Evolutionary conservation across 2,888 invertebrate species (phyloP), one percentile per base, ranked within the genome.

Genomic region (Pseudanteris insignis): DNA sequence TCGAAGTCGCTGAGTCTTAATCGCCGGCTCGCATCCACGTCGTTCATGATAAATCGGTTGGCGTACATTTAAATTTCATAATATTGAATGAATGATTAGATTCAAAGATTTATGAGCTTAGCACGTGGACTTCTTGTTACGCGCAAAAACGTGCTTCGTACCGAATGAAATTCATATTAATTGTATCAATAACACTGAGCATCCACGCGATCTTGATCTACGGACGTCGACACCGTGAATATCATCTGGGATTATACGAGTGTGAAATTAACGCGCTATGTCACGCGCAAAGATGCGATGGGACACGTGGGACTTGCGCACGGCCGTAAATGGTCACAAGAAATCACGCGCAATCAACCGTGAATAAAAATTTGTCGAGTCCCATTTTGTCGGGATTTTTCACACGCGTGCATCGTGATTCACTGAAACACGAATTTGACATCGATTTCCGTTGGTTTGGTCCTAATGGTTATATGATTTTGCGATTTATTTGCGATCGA

Each of bases 331-430:
- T 50, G 58, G 50, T 28, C 44, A 44, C 28, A 50, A 28, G 44
- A 50, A 58, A 50, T 50, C 58, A 50, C 33, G 37, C 57, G 57
- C 57, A 44, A 57, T 57, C 57, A 57, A 50, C 58, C 58, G 44
- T 58, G 44, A 44, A 50, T 44, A 38, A 58, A 58, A 50, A 41
- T 28, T 36, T n/a, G 51, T 24, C 41, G 29, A 41, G 54, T 32
- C 32, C 44, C 44, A 46, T 25, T 28, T 40, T 48, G 37, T 36
- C 8, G n/a, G n/a, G n/a, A n/a, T n/a, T n/a, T n/a, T n/a, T 12
- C 14, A 34, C 29, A 11, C n/a, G 33, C 9, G 12, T 34, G 40
- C 21, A 10, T 13, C 4, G 1, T 3, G 1, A 6, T 29, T 40
- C 10, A 10, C 10, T 13, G 9, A 32, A 29, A 29, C 26, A n/a